A percentile compares a stretch with the other conserved stretches of the same genome.
These are phyloP conservation scores for Chironomus tepperi DNA, from an alignment of 1,140 invertebrate genomes.

Conservation along the genomic window DNA sequence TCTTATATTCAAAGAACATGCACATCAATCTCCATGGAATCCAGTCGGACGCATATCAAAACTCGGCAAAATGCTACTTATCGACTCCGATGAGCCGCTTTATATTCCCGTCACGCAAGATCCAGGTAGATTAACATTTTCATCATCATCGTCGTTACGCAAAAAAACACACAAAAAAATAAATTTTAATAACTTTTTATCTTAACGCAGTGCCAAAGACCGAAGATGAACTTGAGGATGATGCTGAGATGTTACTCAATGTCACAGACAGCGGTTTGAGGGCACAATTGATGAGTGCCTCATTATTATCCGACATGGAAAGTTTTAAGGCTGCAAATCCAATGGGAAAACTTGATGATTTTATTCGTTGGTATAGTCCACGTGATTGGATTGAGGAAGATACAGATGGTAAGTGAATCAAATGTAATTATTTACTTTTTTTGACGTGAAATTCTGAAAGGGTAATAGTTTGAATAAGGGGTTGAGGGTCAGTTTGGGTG, in stretches of 20 bases:
- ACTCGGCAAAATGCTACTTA: conserved; percentile 55
- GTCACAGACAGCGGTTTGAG: conserved; percentile 74
- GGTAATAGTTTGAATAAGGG: too few relatives aligned
- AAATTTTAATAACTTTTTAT: not conserved
- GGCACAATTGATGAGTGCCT: conserved; percentile 90
- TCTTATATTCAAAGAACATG: conserved; percentile 31
- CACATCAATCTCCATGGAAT: conserved; percentile 52
- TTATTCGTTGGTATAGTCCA: conserved; percentile 97
- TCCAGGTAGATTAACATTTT: conserved; percentile 39
- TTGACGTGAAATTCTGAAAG: too few relatives aligned
- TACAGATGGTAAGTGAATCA: conserved; percentile 40
- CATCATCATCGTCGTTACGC: too few relatives aligned
- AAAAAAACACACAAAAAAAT: not conserved
- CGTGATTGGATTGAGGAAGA: conserved; percentile 79
- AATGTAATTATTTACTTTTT: too few relatives aligned
- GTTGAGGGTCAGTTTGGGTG: too few relatives aligned
- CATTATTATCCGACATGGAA: conserved; percentile 94
- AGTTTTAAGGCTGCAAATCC: conserved; percentile 99
- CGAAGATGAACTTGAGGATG: conserved; percentile 91
- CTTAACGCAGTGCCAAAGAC: conserved; percentile 75
- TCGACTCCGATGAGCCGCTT: conserved; percentile 60
- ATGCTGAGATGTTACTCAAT: conserved; percentile 79
- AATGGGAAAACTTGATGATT: conserved; percentile 82
- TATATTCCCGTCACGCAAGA: conserved; percentile 91
- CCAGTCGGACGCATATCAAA: conserved; percentile 64